Evolutionary conservation across 2,888 invertebrate genomes (phyloP).

Genomic region (Dryococelus australis): DNA sequence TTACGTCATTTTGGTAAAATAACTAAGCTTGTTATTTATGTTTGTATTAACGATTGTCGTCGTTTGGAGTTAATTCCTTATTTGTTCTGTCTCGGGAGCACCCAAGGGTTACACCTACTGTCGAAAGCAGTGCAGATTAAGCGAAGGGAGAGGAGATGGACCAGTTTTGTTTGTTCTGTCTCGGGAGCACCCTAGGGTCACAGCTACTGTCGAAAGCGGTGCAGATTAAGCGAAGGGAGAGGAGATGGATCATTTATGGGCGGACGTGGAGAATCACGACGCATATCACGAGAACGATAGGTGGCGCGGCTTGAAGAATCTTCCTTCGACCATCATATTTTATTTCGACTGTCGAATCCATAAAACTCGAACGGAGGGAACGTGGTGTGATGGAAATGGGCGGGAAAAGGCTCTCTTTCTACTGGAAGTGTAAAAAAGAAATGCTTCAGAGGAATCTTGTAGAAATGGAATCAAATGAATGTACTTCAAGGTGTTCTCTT

Average conservation of each 20-base stretch:
- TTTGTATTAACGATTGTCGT: no score
- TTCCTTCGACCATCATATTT: conserved; percentile 22
- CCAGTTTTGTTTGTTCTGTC: no score
- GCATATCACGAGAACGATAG: not conserved
- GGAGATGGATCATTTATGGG: not conserved
- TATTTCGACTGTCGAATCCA: conserved; percentile 21
- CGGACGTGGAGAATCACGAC: not conserved
- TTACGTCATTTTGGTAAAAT: no score
- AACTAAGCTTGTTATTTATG: no score
- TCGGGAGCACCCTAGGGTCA: no score
- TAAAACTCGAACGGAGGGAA: conserved; percentile 27
- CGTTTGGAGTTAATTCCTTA: no score
- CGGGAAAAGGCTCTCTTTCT: not conserved
- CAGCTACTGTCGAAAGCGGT: no score
- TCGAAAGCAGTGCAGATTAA: no score
- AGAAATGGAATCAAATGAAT: not conserved
- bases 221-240: not conserved
- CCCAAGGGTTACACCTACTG: no score
- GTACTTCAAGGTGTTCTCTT: not conserved
- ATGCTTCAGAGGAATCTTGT: not conserved
- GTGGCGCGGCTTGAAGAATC: conserved; percentile 1
- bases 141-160: no score
- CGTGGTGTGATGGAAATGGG: conserved; percentile 13
- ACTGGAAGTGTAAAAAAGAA: not conserved
- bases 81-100: no score